A percentile compares a stretch with the other conserved stretches of the same genome.
phyloP scores from a whole-genome alignment of 1,140 invertebrate genomes.

The Reticulitermes speratus region DNA sequence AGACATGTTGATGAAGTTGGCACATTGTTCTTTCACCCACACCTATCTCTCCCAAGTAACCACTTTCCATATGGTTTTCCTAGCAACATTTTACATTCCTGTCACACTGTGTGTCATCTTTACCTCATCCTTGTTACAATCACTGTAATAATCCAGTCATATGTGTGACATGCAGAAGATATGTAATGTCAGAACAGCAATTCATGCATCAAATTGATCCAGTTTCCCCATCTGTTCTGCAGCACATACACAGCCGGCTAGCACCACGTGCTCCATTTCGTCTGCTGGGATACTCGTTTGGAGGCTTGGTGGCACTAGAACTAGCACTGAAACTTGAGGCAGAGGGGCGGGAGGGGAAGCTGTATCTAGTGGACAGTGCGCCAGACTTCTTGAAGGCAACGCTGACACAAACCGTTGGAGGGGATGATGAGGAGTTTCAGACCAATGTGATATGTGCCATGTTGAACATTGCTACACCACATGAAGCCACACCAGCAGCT shows the following conservation, averaged over 20 bases:
- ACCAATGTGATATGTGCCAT: not conserved
- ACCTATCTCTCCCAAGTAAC: no score
- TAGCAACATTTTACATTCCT: no score
- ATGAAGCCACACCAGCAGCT: not conserved
- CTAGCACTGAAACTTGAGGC: constrained; percentile 11
- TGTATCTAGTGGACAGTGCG: constrained; percentile 48
- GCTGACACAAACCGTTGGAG: not conserved
- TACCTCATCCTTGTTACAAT: no score
- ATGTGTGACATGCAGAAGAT: no score
- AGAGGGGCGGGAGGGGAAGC: not conserved
- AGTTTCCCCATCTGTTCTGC: not conserved
- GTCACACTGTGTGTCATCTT: no score
- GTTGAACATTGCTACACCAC: not conserved
- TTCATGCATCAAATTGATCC: no score
- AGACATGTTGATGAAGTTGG: no score
- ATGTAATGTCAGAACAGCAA: not conserved
- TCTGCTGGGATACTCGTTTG: constrained; percentile 30
- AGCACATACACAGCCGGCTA: not conserved
- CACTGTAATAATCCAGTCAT: no score
- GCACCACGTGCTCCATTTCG: constrained; percentile 33
- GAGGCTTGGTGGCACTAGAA: constrained; percentile 28
- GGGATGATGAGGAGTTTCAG: not conserved
- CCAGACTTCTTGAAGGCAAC: constrained; percentile 45
- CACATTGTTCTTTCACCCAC: no score
- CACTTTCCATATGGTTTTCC: no score